Percentiles rank a stretch among this genome's conserved stretches.
These are phyloP conservation scores for Eristalis pertinax DNA, from an alignment of 2,888 invertebrate genomes.

Conservation along the genomic window DNA sequence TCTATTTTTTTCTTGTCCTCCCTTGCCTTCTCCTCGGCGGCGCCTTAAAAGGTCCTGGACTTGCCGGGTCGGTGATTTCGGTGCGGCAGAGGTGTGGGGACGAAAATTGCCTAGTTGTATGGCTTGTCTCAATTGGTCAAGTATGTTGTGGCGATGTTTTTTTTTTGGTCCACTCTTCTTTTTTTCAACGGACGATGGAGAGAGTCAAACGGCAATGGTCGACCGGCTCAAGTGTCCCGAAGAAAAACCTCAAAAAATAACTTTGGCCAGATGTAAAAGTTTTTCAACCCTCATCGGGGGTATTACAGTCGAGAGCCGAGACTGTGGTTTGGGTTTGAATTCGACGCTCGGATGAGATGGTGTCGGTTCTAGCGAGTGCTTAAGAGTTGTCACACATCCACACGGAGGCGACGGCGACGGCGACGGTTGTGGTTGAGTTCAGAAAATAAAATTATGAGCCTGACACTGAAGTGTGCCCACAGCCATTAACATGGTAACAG, in stretches of 20 bases:
- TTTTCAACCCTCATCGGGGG: slow-evolving; percentile 39
- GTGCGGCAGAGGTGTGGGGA: background rate
- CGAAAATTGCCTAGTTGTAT: slow-evolving; percentile 59
- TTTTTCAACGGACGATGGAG: background rate
- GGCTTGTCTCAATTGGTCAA: slow-evolving; percentile 66
- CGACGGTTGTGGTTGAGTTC: slow-evolving; percentile 13
- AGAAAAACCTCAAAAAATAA: slow-evolving; percentile 51
- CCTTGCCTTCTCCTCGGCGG: background rate
- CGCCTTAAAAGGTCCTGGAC: background rate
- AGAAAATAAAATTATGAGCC: slow-evolving; percentile 34
- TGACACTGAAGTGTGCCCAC: slow-evolving; percentile 21
- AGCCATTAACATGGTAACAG: slow-evolving; percentile 20
- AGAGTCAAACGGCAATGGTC: slow-evolving; percentile 1
- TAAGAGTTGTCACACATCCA: slow-evolving; percentile 46
- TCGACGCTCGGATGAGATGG: slow-evolving; percentile 5
- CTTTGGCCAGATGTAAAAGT: slow-evolving; percentile 68
- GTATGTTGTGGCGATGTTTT: slow-evolving; percentile 13
- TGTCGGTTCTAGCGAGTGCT: slow-evolving; percentile 48
- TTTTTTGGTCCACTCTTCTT: background rate
- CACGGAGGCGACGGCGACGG: too few relatives aligned
- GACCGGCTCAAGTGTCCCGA: slow-evolving; percentile 31
- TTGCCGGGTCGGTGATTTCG: background rate
- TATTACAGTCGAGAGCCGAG: slow-evolving; percentile 32
- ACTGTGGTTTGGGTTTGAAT: slow-evolving; percentile 19
- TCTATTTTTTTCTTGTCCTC: too few relatives aligned